Conservation (phyloP, 2,797 vertebrate genomes). For the Channa striata region DNA sequence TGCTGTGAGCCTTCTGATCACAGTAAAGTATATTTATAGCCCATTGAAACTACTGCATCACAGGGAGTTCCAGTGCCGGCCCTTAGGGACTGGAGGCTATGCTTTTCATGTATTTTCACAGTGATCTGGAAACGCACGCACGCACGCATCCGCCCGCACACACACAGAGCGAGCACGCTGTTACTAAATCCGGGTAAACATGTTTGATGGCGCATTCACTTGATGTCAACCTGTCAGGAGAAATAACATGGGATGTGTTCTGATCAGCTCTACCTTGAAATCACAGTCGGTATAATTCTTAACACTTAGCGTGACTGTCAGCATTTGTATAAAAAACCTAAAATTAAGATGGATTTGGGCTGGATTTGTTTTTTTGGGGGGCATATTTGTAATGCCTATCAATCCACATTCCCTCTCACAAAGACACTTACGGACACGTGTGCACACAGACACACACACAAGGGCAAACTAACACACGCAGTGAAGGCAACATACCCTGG, state of each 20-base stretch:
- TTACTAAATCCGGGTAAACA: conserved; percentile 67
- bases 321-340: conserved; percentile 39
- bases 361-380: conserved; percentile 41
- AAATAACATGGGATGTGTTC: conserved; percentile 65
- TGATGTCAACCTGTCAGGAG: conserved; percentile 66
- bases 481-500: conserved; percentile 85
- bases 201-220: conserved; percentile 69
- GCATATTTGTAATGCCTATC: conserved; percentile 38
- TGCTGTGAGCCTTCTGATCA: conserved; percentile 66
- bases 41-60: conserved; percentile 76
- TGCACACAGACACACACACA: not conserved
- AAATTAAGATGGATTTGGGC: conserved; percentile 56
- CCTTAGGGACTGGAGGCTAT: conserved; percentile 63
- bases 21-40: conserved; percentile 77
- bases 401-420: not conserved
- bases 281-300: conserved; percentile 57
- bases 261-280: conserved; percentile 69
- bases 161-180: conserved; percentile 25
- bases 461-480: conserved; percentile 17
- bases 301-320: conserved; percentile 54
- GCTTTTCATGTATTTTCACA: conserved; percentile 77
- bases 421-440: no score
- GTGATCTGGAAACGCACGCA: conserved; percentile 37
- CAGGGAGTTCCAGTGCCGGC: conserved; percentile 72
- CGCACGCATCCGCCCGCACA: not conserved